These are phyloP conservation scores for Orbicella faveolata DNA, from an alignment of 64 coral and sea anemone species.

Conservation along the genomic window DNA sequence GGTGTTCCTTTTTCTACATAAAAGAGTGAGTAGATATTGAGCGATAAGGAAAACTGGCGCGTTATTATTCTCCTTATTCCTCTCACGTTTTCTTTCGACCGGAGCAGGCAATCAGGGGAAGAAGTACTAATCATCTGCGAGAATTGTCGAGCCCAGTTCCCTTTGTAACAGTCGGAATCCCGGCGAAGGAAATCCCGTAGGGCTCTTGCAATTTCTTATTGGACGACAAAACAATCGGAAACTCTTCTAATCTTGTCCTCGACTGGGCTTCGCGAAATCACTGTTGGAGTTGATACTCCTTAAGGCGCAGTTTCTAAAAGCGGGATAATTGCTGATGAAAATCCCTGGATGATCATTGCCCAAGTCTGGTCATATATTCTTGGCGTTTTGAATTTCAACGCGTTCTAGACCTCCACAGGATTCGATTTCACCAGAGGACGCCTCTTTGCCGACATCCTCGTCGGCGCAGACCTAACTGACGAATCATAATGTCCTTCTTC, in stretches of 20 bases:
- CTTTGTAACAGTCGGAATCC: neutral
- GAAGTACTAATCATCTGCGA: neutral
- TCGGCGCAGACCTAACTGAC: neutral
- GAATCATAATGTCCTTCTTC: slow-evolving; percentile 4
- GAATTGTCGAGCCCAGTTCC: neutral
- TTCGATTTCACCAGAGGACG: slow-evolving; percentile 28
- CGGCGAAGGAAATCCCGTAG: neutral
- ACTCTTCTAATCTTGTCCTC: too few species aligned
- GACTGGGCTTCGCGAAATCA: too few species aligned
- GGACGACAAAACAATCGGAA: too few species aligned
- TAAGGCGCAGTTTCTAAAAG: too few species aligned
- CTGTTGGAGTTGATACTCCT: too few species aligned
- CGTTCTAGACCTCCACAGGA: slow-evolving; percentile 8
- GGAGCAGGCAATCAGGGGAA: neutral
- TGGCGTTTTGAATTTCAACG: neutral
- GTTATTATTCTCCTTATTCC: neutral
- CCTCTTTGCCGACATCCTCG: slow-evolving; percentile 19
- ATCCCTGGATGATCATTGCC: neutral
- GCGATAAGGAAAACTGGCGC: too few species aligned
- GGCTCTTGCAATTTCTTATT: neutral
- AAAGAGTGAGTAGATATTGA: neutral
- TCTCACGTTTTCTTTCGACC: neutral
- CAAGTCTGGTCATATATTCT: neutral
- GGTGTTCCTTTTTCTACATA: neutral
- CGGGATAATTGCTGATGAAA: too few species aligned